Percentiles rank a stretch among this genome's conserved stretches.
Evolutionary conservation across 2,888 invertebrate species (phyloP).

Genomic region (Anthophora plumipes): DNA sequence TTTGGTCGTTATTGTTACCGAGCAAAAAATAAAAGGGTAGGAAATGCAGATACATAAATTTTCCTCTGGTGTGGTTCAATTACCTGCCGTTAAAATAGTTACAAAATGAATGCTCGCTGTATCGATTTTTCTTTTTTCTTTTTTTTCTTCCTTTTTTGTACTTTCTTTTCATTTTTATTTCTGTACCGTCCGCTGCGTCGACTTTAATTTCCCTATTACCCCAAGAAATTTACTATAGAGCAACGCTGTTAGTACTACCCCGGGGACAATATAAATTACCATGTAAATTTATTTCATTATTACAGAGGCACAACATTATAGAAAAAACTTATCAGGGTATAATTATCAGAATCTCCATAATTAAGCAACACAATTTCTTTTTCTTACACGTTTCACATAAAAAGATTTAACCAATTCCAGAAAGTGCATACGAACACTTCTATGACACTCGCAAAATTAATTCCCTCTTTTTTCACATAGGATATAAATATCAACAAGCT

Average conservation of each 20-base stretch:
- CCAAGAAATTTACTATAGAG: neutral
- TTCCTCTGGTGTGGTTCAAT: neutral
- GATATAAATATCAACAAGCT: too few relatives aligned
- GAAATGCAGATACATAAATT: neutral
- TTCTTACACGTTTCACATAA: too few relatives aligned
- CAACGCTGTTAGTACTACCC: neutral
- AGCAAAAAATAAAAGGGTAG: neutral
- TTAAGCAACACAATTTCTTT: too few relatives aligned
- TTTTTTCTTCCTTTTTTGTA: too few relatives aligned
- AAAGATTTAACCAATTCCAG: too few relatives aligned
- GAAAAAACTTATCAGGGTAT: too few relatives aligned
- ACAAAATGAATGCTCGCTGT: neutral
- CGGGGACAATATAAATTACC: neutral
- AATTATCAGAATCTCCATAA: too few relatives aligned
- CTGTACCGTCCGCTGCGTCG: neutral
- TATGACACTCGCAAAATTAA: too few relatives aligned
- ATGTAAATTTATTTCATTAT: too few relatives aligned
- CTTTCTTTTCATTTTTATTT: neutral
- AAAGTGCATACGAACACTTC: too few relatives aligned
- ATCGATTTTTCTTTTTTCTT: neutral
- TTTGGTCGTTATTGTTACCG: neutral
- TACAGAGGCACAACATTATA: too few relatives aligned
- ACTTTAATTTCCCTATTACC: neutral
- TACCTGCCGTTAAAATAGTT: neutral
- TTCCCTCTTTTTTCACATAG: neutral